Percentiles rank a stretch among this genome's conserved stretches.
Conservation (phyloP, 1,140 invertebrate species). For the Leptopilina boulardi region DNA sequence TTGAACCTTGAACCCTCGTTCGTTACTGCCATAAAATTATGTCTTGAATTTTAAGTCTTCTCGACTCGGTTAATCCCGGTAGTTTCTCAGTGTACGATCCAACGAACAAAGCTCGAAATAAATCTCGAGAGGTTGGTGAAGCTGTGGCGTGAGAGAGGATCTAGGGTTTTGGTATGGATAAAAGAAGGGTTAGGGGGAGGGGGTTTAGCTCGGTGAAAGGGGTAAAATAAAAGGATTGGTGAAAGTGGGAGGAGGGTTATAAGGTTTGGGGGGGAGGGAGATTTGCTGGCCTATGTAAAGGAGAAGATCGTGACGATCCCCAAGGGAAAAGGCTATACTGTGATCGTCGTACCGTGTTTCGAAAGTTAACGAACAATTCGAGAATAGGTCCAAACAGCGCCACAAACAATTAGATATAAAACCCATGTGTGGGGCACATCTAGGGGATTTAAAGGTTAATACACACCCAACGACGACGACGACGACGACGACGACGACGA, state of each 20-base stretch:
- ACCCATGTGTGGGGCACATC: slow-evolving; percentile 51
- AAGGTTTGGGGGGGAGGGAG: too few relatives aligned
- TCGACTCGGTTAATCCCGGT: slow-evolving; percentile 49
- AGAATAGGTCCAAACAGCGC: slow-evolving; percentile 44
- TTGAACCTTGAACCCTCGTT: slow-evolving; percentile 17
- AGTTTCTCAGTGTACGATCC: slow-evolving; percentile 46
- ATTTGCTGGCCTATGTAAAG: slow-evolving; percentile 35
- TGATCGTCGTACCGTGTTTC: slow-evolving; percentile 48
- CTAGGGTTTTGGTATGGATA: too few relatives aligned
- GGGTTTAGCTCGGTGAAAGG: too few relatives aligned
- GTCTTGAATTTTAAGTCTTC: slow-evolving; percentile 57
- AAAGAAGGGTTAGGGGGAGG: too few relatives aligned
- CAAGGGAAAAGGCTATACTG: slow-evolving; percentile 28
- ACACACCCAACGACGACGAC: slow-evolving; percentile 51
- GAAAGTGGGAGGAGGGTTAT: background rate
- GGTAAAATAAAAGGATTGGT: too few relatives aligned
- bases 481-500: too few relatives aligned
- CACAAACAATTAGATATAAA: slow-evolving; percentile 65
- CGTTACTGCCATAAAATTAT: slow-evolving; percentile 49
- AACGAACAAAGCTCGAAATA: slow-evolving; percentile 58
- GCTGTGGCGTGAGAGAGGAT: slow-evolving; percentile 13
- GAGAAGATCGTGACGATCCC: slow-evolving; percentile 42
- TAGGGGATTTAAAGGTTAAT: slow-evolving; percentile 55
- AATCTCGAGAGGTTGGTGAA: slow-evolving; percentile 48
- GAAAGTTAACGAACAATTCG: slow-evolving; percentile 53